These are phyloP conservation scores for Hypomecis punctinalis DNA, from an alignment of 2,888 invertebrate species.

Conservation along the genomic window DNA sequence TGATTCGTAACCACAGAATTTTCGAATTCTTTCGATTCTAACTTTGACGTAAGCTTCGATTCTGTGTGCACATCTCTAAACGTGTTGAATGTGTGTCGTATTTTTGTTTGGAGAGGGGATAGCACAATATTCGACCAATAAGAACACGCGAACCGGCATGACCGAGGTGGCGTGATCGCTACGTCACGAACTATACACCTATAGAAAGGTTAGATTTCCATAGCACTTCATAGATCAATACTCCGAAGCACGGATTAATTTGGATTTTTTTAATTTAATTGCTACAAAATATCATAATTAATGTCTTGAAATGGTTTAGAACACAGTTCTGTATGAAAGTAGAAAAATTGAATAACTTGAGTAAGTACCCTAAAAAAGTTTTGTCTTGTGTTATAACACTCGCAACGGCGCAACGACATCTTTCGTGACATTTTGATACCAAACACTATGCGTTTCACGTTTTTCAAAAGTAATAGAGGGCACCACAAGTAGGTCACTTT, in stretches of 20 bases:
- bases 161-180: constrained; percentile 82
- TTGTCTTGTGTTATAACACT: too few relatives aligned
- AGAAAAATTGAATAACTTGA: too few relatives aligned
- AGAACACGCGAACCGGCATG: constrained; percentile 59
- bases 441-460: too few relatives aligned
- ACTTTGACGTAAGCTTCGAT: constrained; percentile 33
- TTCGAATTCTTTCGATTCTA: background rate
- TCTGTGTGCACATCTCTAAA: constrained; percentile 58
- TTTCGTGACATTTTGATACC: too few relatives aligned
- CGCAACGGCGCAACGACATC: too few relatives aligned
- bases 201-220: constrained; percentile 28
- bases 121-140: constrained; percentile 63
- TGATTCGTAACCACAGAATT: background rate
- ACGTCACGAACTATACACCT: constrained; percentile 38
- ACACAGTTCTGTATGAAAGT: too few relatives aligned
- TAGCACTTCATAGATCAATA: constrained; percentile 46
- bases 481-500: too few relatives aligned
- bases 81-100: constrained; percentile 72
- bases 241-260: background rate
- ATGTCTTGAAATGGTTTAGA: too few relatives aligned
- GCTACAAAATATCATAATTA: too few relatives aligned
- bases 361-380: too few relatives aligned
- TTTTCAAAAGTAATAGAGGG: too few relatives aligned
- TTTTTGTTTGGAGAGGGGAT: constrained; percentile 65
- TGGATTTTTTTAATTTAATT: too few relatives aligned